These are phyloP conservation scores for Epinephelus lanceolatus DNA, from an alignment of 2,113 vertebrate species.

Conservation along the genomic window DNA sequence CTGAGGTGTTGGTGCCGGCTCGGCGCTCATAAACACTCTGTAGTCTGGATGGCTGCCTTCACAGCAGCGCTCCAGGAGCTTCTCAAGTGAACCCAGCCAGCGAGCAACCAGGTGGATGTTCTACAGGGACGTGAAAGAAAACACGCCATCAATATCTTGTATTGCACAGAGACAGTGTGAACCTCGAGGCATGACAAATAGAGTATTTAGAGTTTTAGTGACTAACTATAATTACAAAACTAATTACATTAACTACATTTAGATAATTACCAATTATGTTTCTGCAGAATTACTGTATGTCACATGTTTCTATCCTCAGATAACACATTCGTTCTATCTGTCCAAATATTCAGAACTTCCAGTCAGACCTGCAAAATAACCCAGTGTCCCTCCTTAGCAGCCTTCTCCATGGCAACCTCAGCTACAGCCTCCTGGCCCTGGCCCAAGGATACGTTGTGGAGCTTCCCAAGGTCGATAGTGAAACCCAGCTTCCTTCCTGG, in stretches of 20 bases:
- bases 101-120: conserved; percentile 88
- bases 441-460: conserved; percentile 87
- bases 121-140: conserved; percentile 61
- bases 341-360: neutral
- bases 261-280: neutral
- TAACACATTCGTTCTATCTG: neutral
- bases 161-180: neutral
- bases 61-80: conserved; percentile 84
- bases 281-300: neutral
- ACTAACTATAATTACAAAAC: neutral
- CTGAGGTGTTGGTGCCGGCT: conserved; percentile 82
- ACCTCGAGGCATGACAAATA: neutral
- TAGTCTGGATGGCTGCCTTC: conserved; percentile 84
- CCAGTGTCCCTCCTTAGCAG: conserved; percentile 92
- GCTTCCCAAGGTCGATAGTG: conserved; percentile 89
- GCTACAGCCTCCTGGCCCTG: conserved; percentile 90
- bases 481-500: conserved; percentile 87
- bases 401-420: conserved; percentile 87
- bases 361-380: conserved; percentile 89
- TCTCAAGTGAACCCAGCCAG: conserved; percentile 86
- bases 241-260: no score
- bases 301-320: neutral
- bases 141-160: neutral
- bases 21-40: conserved; percentile 84
- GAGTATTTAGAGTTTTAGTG: neutral